Evolutionary conservation across 1,140 invertebrate genomes (phyloP).

Genomic region (Drosophila suzukii): DNA sequence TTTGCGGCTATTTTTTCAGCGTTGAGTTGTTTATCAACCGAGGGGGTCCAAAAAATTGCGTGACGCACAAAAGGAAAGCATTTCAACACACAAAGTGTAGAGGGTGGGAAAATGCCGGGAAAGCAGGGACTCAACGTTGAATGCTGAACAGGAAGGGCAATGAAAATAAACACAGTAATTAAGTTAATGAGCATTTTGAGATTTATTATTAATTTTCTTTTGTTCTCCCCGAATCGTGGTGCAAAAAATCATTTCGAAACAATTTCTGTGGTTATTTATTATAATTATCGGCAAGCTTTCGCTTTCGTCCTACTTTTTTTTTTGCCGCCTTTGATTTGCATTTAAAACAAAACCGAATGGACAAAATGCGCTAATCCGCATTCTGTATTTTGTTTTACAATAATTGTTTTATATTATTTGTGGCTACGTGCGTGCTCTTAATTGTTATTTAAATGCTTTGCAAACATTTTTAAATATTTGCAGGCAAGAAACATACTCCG

Average conservation of each 20-base stretch:
- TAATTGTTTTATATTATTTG: slow-evolving; percentile 29
- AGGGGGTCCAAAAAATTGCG: slow-evolving; percentile 66
- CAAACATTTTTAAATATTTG: slow-evolving; percentile 63
- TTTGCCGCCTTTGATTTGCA: slow-evolving; percentile 57
- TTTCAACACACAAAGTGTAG: slow-evolving; percentile 42
- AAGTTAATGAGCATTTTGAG: slow-evolving; percentile 84
- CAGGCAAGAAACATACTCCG: slow-evolving; percentile 13
- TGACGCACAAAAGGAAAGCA: slow-evolving; percentile 74
- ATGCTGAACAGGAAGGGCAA: slow-evolving; percentile 73
- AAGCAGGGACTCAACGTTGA: slow-evolving; percentile 40
- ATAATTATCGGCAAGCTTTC: slow-evolving; percentile 64
- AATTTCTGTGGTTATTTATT: slow-evolving; percentile 67
- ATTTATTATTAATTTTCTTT: slow-evolving; percentile 84
- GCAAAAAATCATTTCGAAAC: slow-evolving; percentile 68
- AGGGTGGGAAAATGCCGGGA: slow-evolving; percentile 17
- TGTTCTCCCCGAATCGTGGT: slow-evolving; percentile 13
- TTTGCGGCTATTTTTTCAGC: slow-evolving; percentile 73
- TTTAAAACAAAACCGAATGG: slow-evolving; percentile 57
- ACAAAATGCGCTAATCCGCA: slow-evolving; percentile 65
- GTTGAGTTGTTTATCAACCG: slow-evolving; percentile 60
- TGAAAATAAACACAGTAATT: slow-evolving; percentile 84
- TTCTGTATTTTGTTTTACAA: slow-evolving; percentile 34
- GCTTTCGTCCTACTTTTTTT: slow-evolving; percentile 20
- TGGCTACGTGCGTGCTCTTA: slow-evolving; percentile 44
- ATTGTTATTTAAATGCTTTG: slow-evolving; percentile 69